These are phyloP conservation scores for Vanessa cardui DNA, from an alignment of 2,888 invertebrate species.

Conservation along the genomic window DNA sequence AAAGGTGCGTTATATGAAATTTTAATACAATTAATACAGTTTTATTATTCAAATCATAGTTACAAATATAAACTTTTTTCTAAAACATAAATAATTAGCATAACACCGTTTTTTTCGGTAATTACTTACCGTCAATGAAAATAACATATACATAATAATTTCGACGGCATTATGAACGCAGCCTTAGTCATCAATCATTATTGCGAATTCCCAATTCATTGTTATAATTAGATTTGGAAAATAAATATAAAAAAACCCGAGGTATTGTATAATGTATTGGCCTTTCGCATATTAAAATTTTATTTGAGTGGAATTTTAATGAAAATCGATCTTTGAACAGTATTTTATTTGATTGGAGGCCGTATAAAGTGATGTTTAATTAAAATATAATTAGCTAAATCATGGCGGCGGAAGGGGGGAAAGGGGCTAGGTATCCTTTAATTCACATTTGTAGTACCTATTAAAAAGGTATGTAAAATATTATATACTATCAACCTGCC, in stretches of 20 bases:
- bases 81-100: not conserved
- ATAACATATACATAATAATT: not conserved
- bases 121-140: not conserved
- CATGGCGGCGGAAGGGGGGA: no score
- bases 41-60: no score
- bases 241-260: slow-evolving; percentile 46
- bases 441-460: no score
- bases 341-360: slow-evolving; percentile 34
- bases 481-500: no score
- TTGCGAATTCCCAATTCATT: slow-evolving; percentile 60
- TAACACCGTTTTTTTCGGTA: not conserved
- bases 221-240: slow-evolving; percentile 62
- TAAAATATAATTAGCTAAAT: not conserved
- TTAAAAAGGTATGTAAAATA: no score
- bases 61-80: no score
- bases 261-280: slow-evolving; percentile 40
- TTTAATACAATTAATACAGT: no score
- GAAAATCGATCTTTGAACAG: slow-evolving; percentile 38
- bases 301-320: slow-evolving; percentile 48
- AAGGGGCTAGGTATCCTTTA: no score
- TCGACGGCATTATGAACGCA: slow-evolving; percentile 38
- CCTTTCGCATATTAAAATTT: slow-evolving; percentile 45
- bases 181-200: slow-evolving; percentile 62
- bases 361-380: slow-evolving; percentile 21
- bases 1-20: no score